Evolutionary conservation across 2,888 invertebrate species (phyloP).

Genomic region (Stomorhina lunata): DNA sequence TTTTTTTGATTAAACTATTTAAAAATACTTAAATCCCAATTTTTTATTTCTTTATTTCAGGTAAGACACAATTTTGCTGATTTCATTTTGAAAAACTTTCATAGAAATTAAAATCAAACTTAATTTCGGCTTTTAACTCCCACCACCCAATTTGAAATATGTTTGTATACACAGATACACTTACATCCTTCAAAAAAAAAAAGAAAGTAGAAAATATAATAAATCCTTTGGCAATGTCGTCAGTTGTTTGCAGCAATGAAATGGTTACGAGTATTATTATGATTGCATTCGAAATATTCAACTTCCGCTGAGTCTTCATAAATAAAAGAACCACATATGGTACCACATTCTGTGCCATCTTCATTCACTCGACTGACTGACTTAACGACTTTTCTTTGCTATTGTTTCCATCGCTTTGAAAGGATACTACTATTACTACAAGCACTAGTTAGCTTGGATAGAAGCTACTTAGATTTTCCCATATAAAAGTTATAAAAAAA

Average conservation of each 20-base stretch:
- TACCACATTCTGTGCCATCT: conserved; percentile 69
- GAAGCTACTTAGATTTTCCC: conserved; percentile 21
- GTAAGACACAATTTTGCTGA: no score
- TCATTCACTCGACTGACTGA: conserved; percentile 35
- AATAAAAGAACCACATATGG: conserved; percentile 76
- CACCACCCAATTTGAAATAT: background rate
- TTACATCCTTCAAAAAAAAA: conserved; percentile 5
- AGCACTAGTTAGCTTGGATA: background rate
- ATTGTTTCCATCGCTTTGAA: background rate
- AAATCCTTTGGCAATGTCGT: conserved; percentile 58
- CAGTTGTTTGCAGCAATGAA: conserved; percentile 64
- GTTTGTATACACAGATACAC: background rate
- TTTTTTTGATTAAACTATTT: no score
- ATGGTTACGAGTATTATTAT: conserved; percentile 60
- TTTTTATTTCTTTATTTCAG: no score
- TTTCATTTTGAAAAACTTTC: no score
- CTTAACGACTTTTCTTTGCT: conserved; percentile 29
- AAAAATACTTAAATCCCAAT: no score
- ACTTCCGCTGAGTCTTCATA: conserved; percentile 70
- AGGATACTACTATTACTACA: background rate
- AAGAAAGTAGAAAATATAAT: conserved; percentile 25
- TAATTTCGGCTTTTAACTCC: background rate
- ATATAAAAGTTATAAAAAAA: conserved; percentile 39
- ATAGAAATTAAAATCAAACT: no score
- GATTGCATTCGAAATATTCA: conserved; percentile 64